Evolutionary conservation across 1,140 invertebrate species (phyloP), one percentile per base, ranked within the genome.

Genomic region (Belonocnema kinseyi): DNA sequence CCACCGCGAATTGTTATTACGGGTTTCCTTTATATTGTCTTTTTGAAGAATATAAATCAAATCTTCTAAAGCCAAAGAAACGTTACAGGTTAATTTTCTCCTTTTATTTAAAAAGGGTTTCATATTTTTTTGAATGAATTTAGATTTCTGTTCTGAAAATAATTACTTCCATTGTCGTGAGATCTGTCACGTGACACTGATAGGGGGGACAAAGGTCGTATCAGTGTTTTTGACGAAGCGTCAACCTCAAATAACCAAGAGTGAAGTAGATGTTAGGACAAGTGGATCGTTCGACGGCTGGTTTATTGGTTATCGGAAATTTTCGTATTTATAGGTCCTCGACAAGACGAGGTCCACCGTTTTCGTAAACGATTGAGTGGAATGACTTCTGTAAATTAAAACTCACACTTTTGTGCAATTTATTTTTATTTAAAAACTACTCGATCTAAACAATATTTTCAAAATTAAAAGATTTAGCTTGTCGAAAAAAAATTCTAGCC

Each of bases 301-400:
- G 81, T 87, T 84, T 88, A 87, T 87, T 85, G 84, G 84, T 85
- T 89, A 89, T 88, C 85, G 83, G 83, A 80, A 85, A 88, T 88
- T 87, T 87, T 85, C 86, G 75, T 85, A 86, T 82, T 84, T 86
- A 83, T 79, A 77, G 78, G 81, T 74, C 72, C 86, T 85, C 76
- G 80, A 78, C 78, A 84, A 82, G 82, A 84, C 82, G 77, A 50
- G 70, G 77, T 74, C 75, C 77, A 79, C n/a, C 33, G 26, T 16
- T 40, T 46, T n/a, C 33, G 40, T 26, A 5, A 33, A 19, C n/a
- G 4, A n/a, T 26, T 26, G 21, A 26, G 21, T 26, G 1, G 21
- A 26, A 26, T 26, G 1, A 1, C 1, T 26, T 26, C 21, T 26
- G 21, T 26, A 26, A 26, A 26, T 26, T 26, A 26, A 54, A 54